Percentiles rank a stretch among this genome's conserved stretches.
These are phyloP conservation scores for Gymnoscopelus microlampas DNA, from an alignment of 2,797 vertebrate genomes.

Conservation along the genomic window DNA sequence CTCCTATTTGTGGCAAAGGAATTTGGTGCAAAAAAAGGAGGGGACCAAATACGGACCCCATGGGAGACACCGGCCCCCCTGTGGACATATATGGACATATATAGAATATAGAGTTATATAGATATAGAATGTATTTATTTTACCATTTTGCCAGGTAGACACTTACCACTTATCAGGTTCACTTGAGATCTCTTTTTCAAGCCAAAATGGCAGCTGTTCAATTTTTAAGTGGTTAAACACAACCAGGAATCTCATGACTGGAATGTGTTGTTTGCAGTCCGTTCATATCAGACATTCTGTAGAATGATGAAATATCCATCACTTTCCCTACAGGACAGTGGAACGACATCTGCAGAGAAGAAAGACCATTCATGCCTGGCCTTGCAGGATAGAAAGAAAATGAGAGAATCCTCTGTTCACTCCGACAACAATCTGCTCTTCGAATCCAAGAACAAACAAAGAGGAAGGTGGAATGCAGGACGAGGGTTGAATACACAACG, in stretches of 20 bases:
- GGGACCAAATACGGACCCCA: too few species aligned
- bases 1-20: too few species aligned
- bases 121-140: too few species aligned
- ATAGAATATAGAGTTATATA: too few species aligned
- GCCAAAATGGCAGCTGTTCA: too few species aligned
- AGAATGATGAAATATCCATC: not conserved
- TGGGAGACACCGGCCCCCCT: too few species aligned
- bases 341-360: slow-evolving; percentile 21
- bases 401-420: slow-evolving; percentile 22
- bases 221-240: too few species aligned
- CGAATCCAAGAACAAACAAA: slow-evolving; percentile 26
- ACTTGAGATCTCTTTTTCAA: too few species aligned
- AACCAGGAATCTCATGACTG: not conserved
- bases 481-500: slow-evolving; percentile 27
- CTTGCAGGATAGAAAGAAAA: slow-evolving; percentile 13
- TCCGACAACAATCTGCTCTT: slow-evolving; percentile 11
- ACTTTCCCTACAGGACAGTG: slow-evolving; percentile 17
- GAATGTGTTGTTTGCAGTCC: not conserved
- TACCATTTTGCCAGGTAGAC: too few species aligned
- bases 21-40: too few species aligned
- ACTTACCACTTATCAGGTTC: too few species aligned
- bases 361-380: slow-evolving; percentile 15
- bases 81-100: too few species aligned
- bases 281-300: slow-evolving; percentile 23
- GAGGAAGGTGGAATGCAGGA: slow-evolving; percentile 15